Evolutionary conservation across 2,888 invertebrate species (phyloP).

Genomic region (Ichneumoninae sp.): DNA sequence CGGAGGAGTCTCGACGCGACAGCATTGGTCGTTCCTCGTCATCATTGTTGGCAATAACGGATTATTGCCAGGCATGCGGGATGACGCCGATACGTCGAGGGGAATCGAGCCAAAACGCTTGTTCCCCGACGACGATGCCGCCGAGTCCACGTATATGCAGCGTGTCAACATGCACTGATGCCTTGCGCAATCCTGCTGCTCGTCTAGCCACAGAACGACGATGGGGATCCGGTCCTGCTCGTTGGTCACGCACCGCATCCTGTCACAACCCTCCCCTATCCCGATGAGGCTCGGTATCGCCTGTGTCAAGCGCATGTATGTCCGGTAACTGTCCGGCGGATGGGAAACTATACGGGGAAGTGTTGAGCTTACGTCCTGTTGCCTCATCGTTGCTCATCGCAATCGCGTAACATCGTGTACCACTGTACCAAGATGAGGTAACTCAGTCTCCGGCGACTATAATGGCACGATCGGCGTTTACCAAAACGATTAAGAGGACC

Average conservation of each 20-base stretch:
- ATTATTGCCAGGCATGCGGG: constrained; percentile 26
- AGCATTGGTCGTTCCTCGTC: constrained; percentile 7
- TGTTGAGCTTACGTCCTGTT: constrained; percentile 66
- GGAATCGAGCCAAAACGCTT: constrained; percentile 34
- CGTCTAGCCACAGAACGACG: constrained; percentile 65
- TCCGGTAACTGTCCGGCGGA: constrained; percentile 23
- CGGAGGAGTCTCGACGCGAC: neutral
- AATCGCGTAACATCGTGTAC: constrained; percentile 56
- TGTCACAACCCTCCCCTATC: constrained; percentile 65
- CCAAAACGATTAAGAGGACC: constrained; percentile 34
- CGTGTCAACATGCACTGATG: constrained; percentile 19
- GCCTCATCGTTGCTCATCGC: constrained; percentile 71
- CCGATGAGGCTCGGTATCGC: constrained; percentile 44
- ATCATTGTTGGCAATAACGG: constrained; percentile 22
- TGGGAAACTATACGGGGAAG: constrained; percentile 35
- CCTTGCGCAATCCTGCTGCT: constrained; percentile 34
- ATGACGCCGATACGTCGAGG: constrained; percentile 14
- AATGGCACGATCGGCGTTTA: constrained; percentile 45
- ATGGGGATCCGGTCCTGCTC: constrained; percentile 60
- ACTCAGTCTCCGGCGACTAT: constrained; percentile 39
- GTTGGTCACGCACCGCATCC: constrained; percentile 72
- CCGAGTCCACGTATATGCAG: neutral
- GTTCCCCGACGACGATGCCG: constrained; percentile 15
- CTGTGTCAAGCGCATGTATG: constrained; percentile 36
- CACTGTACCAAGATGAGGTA: constrained; percentile 71